Evolutionary conservation across 2,888 invertebrate genomes (phyloP), one percentile per base, ranked within the genome.

Genomic region (Hesperia comma): DNA sequence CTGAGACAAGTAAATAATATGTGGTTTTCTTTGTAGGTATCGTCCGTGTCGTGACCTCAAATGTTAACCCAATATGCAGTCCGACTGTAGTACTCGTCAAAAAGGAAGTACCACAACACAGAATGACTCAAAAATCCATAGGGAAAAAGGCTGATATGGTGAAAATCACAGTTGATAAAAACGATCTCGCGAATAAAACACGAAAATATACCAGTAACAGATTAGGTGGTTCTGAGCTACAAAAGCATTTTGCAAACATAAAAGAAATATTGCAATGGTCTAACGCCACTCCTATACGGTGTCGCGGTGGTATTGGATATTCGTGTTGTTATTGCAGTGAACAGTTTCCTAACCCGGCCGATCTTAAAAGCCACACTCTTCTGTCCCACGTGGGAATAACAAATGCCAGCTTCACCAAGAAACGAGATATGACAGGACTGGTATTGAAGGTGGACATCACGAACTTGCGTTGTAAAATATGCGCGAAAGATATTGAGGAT

Each of bases 391-490:
- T 69, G 12, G 70, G 63, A 12, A 43, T 66, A 3, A 58, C 68
- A 10, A 70, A 71, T 14, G 68, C 68, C 14, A 71, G 64, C 49
- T 70, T 72, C 10, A 66, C 68, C 3, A 73, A 72, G 41, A 71
- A 69, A 57, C 68, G 70, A n/a, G 69, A 72, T 66, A 26, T 88
- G 0, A 82, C 85, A 0, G 77, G 78, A 51, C 85, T 84, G 54
- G 81, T 85, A 0, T 84, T 88, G 0, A 85, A 86, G 67, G 71
- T 90, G 2, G 90, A 90, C 40, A 83, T 89, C 0, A 86, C 87
- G 0, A 68, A 68, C 10, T 69, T 90, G 7, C 75, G 76, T 40
- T 90, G 89, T 67, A 79, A 75, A 1, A 67, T 85, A 21, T 90
- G 90, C 57, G 71, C 80, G 0, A 63, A 68, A 1, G 62, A 70